phyloP scores from a whole-genome alignment of 2,888 invertebrate genomes.

The Leptopilina syphax region DNA sequence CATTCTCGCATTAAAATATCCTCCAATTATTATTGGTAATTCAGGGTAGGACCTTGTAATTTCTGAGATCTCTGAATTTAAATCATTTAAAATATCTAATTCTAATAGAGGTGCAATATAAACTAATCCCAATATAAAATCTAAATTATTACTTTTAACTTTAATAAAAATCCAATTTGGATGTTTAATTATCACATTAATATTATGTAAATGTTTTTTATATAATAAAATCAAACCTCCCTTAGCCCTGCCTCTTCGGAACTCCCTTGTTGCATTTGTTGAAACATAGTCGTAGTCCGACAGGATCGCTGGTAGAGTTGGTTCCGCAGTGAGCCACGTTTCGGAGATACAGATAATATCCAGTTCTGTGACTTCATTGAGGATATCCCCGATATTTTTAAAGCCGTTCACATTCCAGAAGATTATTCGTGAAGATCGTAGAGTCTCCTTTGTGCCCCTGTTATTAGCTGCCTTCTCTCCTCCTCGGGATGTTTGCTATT shows the following conservation, averaged over 20 bases:
- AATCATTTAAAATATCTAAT: not conserved
- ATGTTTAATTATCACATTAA: constrained; percentile 1
- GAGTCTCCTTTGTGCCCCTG: too few species aligned
- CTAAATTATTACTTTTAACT: not conserved
- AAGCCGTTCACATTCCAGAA: not conserved
- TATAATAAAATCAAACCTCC: not conserved
- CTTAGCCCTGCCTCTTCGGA: constrained; percentile 2
- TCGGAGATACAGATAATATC: not conserved
- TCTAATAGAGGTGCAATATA: not conserved
- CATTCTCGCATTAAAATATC: not conserved
- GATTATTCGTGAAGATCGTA: not conserved
- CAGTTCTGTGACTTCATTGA: not conserved
- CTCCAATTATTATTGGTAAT: not conserved
- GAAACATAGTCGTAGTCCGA: not conserved
- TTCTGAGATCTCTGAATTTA: not conserved
- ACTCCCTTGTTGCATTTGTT: not conserved
- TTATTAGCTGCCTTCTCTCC: too few species aligned
- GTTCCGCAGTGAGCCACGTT: not conserved
- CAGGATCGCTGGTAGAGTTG: not conserved
- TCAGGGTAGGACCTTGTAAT: not conserved
- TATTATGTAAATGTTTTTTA: not conserved
- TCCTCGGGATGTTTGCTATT: too few species aligned
- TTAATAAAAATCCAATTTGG: not conserved
- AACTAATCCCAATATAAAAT: constrained; percentile 3
- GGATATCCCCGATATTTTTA: not conserved